Base-by-base conservation (phyloP, 2,113 vertebrate species). In the Apaloderma vittatum region DNA sequence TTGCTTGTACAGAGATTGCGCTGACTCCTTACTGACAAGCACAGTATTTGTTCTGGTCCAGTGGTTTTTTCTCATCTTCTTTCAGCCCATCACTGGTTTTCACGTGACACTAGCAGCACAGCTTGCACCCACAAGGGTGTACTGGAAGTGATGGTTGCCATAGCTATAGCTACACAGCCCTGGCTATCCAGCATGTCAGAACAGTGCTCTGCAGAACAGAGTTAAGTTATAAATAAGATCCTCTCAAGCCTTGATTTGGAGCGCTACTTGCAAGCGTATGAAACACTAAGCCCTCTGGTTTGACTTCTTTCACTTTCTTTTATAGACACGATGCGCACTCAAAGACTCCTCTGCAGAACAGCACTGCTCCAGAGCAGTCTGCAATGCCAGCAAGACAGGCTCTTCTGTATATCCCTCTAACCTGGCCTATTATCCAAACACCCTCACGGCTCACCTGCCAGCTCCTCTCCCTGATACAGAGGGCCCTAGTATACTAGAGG, bases 301-400 rank as follows among this genome's bases (percentile, higher is more conserved):
- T 77, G 70, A 74, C 78, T 76, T 88, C 88, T 77, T 83, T 37
- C 3, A 2, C 61, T 71, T 68, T 93, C 68, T 86, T 90, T 90
- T 61, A 78, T 2, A 88, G 79, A n/a, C 46, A 8, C 0, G 8
- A 45, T 22, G n/a, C 0, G 6, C 43, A 65, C 23, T 30, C 86
- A 52, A 23, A 86, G 86, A 45, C 49, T 61, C 30, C 90, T 77
- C 52, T 75, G 88, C 79, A 91, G 79, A 88, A 32, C 61, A 92
- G 81, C 63, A 21, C 26, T 27, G 54, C 68, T 87, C 78, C 72
- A 65, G 55, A 80, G 79, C 45, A 40, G 37, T 8, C 68, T 49
- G 48, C 1, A 43, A 49, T 0, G 1, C 51, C 0, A 1, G 65
- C 2, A 0, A 40, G 40, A 9, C 40, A 40, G 40, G 40, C 12